Conservation (phyloP, 2,797 vertebrate species). For the Dipus sagitta region DNA sequence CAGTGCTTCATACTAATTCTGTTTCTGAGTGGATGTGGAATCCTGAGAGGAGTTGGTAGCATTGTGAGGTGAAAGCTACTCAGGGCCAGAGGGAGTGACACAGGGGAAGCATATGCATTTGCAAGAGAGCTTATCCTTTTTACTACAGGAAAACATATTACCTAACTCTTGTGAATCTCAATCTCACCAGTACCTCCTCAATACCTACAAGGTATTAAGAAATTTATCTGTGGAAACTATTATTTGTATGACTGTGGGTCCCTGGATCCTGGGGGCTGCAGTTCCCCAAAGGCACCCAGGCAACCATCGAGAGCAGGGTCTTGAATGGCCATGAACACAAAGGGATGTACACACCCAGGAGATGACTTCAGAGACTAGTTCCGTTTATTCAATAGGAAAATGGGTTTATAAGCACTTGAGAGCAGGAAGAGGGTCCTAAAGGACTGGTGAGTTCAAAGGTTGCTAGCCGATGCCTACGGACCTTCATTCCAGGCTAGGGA, state of each 20-base stretch:
- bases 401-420: too few relatives aligned
- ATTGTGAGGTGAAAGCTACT: not conserved
- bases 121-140: not conserved
- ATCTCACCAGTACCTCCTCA: not conserved
- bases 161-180: not conserved
- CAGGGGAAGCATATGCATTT: not conserved
- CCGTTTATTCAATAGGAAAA: too few relatives aligned
- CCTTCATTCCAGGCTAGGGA: too few relatives aligned
- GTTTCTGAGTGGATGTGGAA: conserved; percentile 33
- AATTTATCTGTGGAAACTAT: not conserved
- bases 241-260: not conserved
- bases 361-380: too few relatives aligned
- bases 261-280: too few relatives aligned
- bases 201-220: not conserved
- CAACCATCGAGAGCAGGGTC: too few relatives aligned
- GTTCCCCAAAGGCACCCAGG: too few relatives aligned
- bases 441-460: too few relatives aligned
- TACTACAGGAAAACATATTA: not conserved
- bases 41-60: not conserved
- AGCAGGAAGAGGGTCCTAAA: too few relatives aligned
- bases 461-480: too few relatives aligned
- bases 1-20: conserved; percentile 20
- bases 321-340: too few relatives aligned
- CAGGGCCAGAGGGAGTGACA: not conserved
- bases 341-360: too few relatives aligned